These are phyloP conservation scores for Enteromius thamalakanensis DNA, from an alignment of 2,797 vertebrate genomes.

Conservation along the genomic window DNA sequence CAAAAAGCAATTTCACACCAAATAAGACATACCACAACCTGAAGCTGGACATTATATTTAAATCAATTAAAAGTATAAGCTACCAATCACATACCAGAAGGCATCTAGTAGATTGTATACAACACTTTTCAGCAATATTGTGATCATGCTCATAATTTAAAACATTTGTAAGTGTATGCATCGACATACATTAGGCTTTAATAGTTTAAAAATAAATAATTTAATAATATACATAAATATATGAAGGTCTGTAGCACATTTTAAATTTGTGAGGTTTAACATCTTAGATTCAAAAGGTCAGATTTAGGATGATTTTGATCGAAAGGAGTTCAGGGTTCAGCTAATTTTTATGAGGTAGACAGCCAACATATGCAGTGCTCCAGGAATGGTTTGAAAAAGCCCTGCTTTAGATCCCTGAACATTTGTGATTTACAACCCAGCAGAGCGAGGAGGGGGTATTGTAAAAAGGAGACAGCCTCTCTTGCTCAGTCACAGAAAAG, in stretches of 20 bases:
- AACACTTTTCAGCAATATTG: background rate
- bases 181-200: background rate
- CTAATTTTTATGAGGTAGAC: background rate
- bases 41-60: background rate
- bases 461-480: background rate
- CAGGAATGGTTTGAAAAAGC: background rate
- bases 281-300: background rate
- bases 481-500: slow-evolving; percentile 35
- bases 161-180: background rate
- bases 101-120: background rate
- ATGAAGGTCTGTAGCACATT: background rate
- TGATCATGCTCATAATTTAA: background rate
- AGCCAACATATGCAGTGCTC: background rate
- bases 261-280: background rate
- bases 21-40: background rate
- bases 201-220: too few relatives aligned
- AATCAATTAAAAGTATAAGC: background rate
- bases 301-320: background rate
- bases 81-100: background rate
- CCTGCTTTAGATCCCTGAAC: background rate
- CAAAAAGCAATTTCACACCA: too few relatives aligned
- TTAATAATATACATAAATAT: too few relatives aligned
- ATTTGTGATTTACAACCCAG: slow-evolving; percentile 23
- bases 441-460: background rate
- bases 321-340: background rate